Evolutionary conservation across 2,797 vertebrate species (phyloP), one percentile per base, ranked within the genome.

Genomic region (Tarsius wallacei): DNA sequence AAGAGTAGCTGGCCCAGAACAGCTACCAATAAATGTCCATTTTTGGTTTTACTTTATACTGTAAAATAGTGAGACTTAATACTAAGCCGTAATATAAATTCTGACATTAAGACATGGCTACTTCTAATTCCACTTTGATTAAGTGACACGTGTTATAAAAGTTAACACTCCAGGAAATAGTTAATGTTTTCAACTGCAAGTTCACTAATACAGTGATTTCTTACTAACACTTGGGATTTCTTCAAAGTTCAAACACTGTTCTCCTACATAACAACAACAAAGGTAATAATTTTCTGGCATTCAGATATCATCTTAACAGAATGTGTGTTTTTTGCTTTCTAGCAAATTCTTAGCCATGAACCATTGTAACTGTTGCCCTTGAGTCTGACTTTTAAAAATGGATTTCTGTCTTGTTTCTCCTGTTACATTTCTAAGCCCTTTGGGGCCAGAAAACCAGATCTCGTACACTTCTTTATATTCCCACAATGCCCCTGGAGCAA

Each of bases 301-400:
- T 57, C 5, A 80, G 55, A 84, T 31, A 51, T 36, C 31, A 81
- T 91, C 63, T 96, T 80, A 85, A n/a, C 68, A 94, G 59, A 71
- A 94, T 22, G 7, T 87, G 93, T 87, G 91, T 74, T 87, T 76
- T 96, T 89, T 87, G 71, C 63, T 80, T 97, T 94, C 49, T 77
- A 89, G 76, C 26, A 93, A 95, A 95, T 93, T 85, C 91, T 95
- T 88, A 93, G 84, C 26, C 8, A 53, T n/a, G 51, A 74, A 57
- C 26, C 78, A 94, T 66, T 91, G 93, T 84, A 95, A 91, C 68
- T 88, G 10, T 31, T 96, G 36, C 10, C 55, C 22, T 78, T 91
- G 59, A 89, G 42, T 89, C 31, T 63, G 16, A 70, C 36, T 47
- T 96, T 36, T 51, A 51, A 28, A 63, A 90, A 86, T 73, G 33